A percentile compares a stretch with the other conserved stretches of the same genome.
Conservation (phyloP, 2,888 invertebrate genomes). For the Hyposoter didymator region DNA sequence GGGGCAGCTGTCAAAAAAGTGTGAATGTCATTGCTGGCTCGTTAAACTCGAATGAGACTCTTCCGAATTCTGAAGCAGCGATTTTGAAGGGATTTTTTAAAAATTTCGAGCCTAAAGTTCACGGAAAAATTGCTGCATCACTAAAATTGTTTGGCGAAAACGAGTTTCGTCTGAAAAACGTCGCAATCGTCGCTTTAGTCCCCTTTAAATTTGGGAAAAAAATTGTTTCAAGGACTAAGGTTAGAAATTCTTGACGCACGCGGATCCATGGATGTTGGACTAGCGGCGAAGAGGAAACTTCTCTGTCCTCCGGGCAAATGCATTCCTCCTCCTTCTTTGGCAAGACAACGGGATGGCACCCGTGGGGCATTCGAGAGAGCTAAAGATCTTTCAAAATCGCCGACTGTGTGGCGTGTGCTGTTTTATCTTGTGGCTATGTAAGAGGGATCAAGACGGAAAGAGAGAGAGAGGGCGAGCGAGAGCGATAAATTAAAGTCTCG, state of each 20-base stretch:
- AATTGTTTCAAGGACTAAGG: neutral
- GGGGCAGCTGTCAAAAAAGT: conserved; percentile 24
- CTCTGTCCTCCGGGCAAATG: conserved; percentile 58
- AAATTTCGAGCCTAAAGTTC: too few relatives aligned
- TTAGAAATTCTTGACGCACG: neutral
- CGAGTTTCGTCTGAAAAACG: neutral
- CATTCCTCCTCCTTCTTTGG: conserved; percentile 59
- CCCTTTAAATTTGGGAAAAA: neutral
- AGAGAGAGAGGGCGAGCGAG: conserved; percentile 9
- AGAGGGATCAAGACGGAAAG: conserved; percentile 40
- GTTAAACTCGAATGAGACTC: neutral
- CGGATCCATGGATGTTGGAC: conserved; percentile 15
- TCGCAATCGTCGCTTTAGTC: neutral
- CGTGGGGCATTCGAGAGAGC: conserved; percentile 59
- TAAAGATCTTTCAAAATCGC: conserved; percentile 73
- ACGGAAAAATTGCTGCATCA: neutral
- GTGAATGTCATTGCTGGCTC: conserved; percentile 18
- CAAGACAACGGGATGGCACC: conserved; percentile 67
- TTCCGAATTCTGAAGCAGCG: neutral
- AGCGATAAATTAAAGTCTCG: conserved; percentile 67
- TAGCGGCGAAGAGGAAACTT: conserved; percentile 31
- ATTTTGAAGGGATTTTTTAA: neutral
- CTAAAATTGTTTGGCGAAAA: neutral
- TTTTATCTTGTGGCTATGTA: conserved; percentile 67
- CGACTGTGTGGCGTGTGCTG: conserved; percentile 72